Evolutionary conservation across 2,797 vertebrate genomes (phyloP), one percentile per base, ranked within the genome.

Genomic region (Columba guinea): DNA sequence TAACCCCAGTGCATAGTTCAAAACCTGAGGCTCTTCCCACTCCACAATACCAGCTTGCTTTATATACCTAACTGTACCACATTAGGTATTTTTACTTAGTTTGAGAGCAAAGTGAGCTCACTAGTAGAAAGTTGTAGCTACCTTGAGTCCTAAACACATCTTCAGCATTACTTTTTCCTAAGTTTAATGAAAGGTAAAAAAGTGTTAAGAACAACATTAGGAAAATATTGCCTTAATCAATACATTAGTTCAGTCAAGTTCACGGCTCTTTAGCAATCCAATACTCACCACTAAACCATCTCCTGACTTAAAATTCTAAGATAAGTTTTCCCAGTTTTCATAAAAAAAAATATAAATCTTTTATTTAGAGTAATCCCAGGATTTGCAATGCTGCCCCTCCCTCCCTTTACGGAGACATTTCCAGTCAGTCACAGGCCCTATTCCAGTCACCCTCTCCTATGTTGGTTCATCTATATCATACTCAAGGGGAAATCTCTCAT

Each of bases 201-300:
- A 60, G 41, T 13, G 20, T 64, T 85, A 76, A 82, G 59, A 76
- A 46, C 19, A 91, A 70, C 44, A 70, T 77, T 44, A 74, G 35
- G 20, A 84, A 86, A 84, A 78, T 48, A 60, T 14, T 49, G 30
- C 53, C 58, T 70, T 60, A 52, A 70, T 83, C 68, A 65, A 63
- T 80, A 70, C 5, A 4, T 56, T 35, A 78, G 39, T 52, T 89
- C 69, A 84, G 65, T 75, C 68, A 90, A 77, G 53, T 27, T 86
- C 56, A 73, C 28, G 71, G 48, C 39, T 89, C 68, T 44, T 80
- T 89, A 87, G 48, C 26, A 87, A 37, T n/a, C 48, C 44, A 69
- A 24, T 70, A 55, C 21, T 56, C 70, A 68, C 35, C 39, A 81
- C n/a, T 67, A 67, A 67, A 28, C 30, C 27, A 55, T 44, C 83